Conservation (phyloP, 2,797 vertebrate genomes). For the Eleutherodactylus coqui region DNA sequence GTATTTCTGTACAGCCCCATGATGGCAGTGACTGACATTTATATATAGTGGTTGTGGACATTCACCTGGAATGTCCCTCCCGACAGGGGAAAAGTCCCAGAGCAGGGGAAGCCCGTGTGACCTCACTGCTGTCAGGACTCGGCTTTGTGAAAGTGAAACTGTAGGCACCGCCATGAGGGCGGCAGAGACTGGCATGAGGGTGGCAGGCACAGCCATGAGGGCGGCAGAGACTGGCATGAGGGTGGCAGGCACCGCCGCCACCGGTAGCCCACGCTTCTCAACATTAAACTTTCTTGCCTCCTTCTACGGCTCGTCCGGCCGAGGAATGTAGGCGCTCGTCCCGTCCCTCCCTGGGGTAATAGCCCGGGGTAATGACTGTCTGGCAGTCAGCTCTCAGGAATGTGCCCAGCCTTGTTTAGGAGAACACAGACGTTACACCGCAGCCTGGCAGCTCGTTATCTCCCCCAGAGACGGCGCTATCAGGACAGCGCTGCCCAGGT, state of each 20-base stretch:
- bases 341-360: neutral
- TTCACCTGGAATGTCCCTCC: neutral
- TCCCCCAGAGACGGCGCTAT: neutral
- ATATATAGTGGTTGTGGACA: too few species aligned
- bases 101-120: slow-evolving; percentile 16
- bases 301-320: too few species aligned
- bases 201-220: too few species aligned
- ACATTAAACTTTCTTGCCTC: neutral
- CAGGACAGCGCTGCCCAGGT: neutral
- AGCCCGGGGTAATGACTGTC: neutral
- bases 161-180: neutral
- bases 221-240: too few species aligned
- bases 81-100: neutral
- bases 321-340: too few species aligned
- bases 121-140: slow-evolving; percentile 4
- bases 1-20: too few species aligned
- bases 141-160: slow-evolving; percentile 35
- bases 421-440: neutral
- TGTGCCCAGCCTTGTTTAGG: slow-evolving; percentile 42
- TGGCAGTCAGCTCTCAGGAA: slow-evolving; percentile 32
- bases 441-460: slow-evolving; percentile 10
- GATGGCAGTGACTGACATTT: too few species aligned
- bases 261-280: neutral
- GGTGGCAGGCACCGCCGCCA: neutral
- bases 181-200: too few species aligned